Base-by-base conservation (phyloP, 2,888 invertebrate species). In the Automeris io region DNA sequence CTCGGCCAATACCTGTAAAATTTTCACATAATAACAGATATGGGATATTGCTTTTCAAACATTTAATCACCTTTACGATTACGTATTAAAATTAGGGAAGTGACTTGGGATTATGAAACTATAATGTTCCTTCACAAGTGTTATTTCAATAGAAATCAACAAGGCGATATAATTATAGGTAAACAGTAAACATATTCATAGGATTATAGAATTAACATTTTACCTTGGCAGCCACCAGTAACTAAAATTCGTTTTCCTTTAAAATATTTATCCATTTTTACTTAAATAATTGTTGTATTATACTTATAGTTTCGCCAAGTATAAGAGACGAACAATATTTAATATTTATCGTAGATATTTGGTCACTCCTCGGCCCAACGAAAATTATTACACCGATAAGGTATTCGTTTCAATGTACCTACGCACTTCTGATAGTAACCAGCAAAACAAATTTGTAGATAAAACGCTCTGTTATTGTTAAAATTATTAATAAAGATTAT, bases 181-280 rank as follows among this genome's bases (percentile, higher is more conserved):
- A n/a, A n/a, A n/a, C n/a, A n/a, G n/a, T n/a, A n/a, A n/a, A n/a
- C n/a, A n/a, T n/a, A 11, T 4, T 22, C 9, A 2, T 22, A 8
- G n/a, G 2, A 32, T 2, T 11, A 6, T 9, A 2, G 5, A 29
- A 2, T 13, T 5, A 8, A 12, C 2, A 29, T 22, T 18, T 32
- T 89, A 93, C 95, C 95, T 90, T 91, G 91, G 29, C 94, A 95
- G 37, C 95, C 95, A 33, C 96, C 96, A 2, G 96, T 96, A 0
- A 97, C 94, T 31, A 96, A 80, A 57, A 95, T 91, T 36, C 91
- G 88, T 85, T 94, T 95, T 36, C 91, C 91, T 54, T 87, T 85
- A 63, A 93, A 93, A 47, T 70, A 79, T 54, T 89, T 72, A 40
- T 72, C 67, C 79, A 80, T 81, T 40, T 41, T 55, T n/a, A 29